Evolutionary conservation across 1,140 invertebrate genomes (phyloP).

Genomic region (Doryteuthis pealeii): DNA sequence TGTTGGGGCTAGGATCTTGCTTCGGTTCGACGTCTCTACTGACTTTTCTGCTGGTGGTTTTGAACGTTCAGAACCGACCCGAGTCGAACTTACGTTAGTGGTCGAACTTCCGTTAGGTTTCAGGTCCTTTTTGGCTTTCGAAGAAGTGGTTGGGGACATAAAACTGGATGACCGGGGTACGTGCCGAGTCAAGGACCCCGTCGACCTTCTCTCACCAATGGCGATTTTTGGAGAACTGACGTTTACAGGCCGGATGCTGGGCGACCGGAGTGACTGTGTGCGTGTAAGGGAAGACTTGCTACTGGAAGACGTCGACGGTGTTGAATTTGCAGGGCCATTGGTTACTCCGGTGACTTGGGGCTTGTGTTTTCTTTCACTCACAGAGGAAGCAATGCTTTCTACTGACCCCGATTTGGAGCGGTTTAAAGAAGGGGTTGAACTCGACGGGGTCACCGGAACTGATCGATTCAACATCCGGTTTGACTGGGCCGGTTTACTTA

Average conservation of each 20-base stretch:
- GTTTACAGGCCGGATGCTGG: constrained; percentile 22
- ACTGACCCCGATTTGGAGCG: constrained; percentile 28
- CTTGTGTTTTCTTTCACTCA: constrained; percentile 16
- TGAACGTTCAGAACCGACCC: background rate
- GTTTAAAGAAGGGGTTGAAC: constrained; percentile 23
- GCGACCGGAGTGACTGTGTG: constrained; percentile 5
- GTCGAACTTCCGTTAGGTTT: constrained; percentile 1
- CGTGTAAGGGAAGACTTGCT: constrained; percentile 13
- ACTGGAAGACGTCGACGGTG: constrained; percentile 17
- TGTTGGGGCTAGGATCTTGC: background rate
- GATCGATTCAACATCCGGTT: background rate
- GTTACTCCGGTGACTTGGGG: constrained; percentile 18
- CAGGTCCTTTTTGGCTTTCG: constrained; percentile 27
- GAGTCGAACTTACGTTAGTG: background rate
- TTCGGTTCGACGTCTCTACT: background rate
- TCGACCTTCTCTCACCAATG: constrained; percentile 15
- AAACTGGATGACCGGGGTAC: constrained; percentile 33
- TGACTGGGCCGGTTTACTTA: background rate
- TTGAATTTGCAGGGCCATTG: constrained; percentile 23
- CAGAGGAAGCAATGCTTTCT: constrained; percentile 30
- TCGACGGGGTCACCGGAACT: constrained; percentile 16
- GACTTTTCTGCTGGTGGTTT: background rate
- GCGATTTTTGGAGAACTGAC: constrained; percentile 21
- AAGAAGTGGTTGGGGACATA: constrained; percentile 48
- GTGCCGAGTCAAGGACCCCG: constrained; percentile 15